Evolutionary conservation across 2,888 invertebrate genomes (phyloP).

Genomic region (Hemistola chrysoprasaria): DNA sequence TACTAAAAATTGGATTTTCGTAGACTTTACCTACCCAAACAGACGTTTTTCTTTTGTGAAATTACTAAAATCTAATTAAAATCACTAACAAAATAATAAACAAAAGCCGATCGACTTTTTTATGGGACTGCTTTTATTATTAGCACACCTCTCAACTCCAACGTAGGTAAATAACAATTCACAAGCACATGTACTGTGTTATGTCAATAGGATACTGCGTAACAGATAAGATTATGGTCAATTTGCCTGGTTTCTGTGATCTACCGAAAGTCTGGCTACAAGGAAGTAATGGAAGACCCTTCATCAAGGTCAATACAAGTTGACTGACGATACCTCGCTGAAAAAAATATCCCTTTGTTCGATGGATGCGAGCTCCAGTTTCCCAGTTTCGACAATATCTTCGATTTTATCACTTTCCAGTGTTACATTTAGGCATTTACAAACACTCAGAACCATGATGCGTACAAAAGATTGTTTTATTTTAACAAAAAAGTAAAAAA

Average conservation of each 20-base stretch:
- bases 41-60: no score
- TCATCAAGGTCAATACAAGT: slow-evolving; percentile 74
- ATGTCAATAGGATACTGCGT: slow-evolving; percentile 15
- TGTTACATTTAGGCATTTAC: slow-evolving; percentile 89
- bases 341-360: slow-evolving; percentile 86
- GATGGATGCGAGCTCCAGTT: slow-evolving; percentile 79
- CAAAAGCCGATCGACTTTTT: neutral
- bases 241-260: slow-evolving; percentile 7
- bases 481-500: slow-evolving; percentile 55
- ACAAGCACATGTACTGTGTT: slow-evolving; percentile 4
- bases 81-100: neutral
- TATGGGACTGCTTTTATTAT: neutral
- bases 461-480: slow-evolving; percentile 36
- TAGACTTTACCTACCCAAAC: no score
- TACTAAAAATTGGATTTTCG: no score
- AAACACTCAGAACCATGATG: slow-evolving; percentile 83
- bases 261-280: slow-evolving; percentile 25
- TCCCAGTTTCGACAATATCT: slow-evolving; percentile 78
- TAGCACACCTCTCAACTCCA: neutral
- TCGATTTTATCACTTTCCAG: slow-evolving; percentile 83
- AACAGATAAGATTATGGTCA: slow-evolving; percentile 6
- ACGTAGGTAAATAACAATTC: no score
- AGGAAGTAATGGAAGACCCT: slow-evolving; percentile 40
- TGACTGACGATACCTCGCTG: slow-evolving; percentile 83
- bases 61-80: no score